A percentile compares a stretch with the other conserved stretches of the same genome.
These are phyloP conservation scores for Hololepta plana DNA, from an alignment of 2,888 invertebrate species.

Conservation along the genomic window DNA sequence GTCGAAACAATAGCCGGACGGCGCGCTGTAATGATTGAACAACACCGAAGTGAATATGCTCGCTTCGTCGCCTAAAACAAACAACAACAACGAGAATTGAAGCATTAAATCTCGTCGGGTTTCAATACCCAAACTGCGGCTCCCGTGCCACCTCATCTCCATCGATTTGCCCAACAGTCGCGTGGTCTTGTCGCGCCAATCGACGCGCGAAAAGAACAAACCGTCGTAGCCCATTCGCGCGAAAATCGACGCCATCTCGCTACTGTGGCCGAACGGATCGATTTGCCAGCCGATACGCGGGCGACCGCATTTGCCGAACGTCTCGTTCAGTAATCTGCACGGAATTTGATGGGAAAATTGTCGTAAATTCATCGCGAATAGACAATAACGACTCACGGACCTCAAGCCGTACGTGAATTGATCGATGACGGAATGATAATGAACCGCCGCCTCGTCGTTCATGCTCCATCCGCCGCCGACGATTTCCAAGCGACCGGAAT, in stretches of 20 bases:
- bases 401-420: conserved; percentile 51
- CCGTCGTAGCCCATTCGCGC: conserved; percentile 55
- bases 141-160: conserved; percentile 56
- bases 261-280: conserved; percentile 68
- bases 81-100: too few relatives aligned
- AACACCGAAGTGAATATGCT: conserved; percentile 40
- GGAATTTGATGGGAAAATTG: neutral
- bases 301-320: conserved; percentile 52
- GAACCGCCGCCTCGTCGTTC: conserved; percentile 45
- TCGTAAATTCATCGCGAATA: neutral
- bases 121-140: conserved; percentile 35
- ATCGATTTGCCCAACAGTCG: conserved; percentile 38
- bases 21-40: conserved; percentile 35
- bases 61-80: conserved; percentile 18
- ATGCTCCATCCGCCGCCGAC: conserved; percentile 42
- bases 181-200: conserved; percentile 41
- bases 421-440: conserved; percentile 52
- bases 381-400: conserved; percentile 20
- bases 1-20: conserved; percentile 44
- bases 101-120: too few relatives aligned
- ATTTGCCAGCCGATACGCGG: conserved; percentile 74
- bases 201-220: conserved; percentile 50
- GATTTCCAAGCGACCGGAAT: conserved; percentile 39
- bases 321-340: conserved; percentile 41
- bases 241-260: conserved; percentile 46